Base-by-base conservation (phyloP, 2,888 invertebrate species). In the Chironomus riparius region DNA sequence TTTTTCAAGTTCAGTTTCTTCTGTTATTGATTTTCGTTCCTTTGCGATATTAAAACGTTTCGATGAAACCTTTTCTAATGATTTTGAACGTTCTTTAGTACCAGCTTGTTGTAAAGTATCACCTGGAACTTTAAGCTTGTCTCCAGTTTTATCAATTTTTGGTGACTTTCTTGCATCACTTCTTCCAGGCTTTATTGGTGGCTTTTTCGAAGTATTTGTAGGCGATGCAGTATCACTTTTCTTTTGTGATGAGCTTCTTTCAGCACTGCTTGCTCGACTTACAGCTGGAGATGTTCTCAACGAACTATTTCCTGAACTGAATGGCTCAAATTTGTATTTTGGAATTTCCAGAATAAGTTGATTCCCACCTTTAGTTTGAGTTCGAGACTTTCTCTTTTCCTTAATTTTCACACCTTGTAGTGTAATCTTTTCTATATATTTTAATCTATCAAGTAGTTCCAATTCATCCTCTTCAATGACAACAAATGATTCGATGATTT, bases 1-100 rank as follows among this genome's bases (percentile, higher is more conserved):
- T 70, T 88, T 88, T 81, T 91, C 90, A 0, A 89, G 88, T 79
- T 91, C 91, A 77, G 89, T 89, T 78, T 91, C 91, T 81, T 91
- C 91, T 90, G 90, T 0, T 90, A 91, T 80, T 89, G 90, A 4
- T 90, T 86, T 81, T 91, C 91, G 73, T 81, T 82, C 77, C 56
- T 5, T 81, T 79, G 22, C 38, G 77, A 83, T 80, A 38, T 38
- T 38, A 15, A 84, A 83, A 78, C 88, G 83, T 81, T 86, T 87
- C 1, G 88, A 81, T 80, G 89, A 88, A 83, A 89, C 85, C 82
- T 87, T 88, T 80, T 91, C 91, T 77, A 91, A 83, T 0, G 90
- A 90, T 79, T 88, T 89, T 0, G 90, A 90, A 78, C 90, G 89
- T 81, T 91, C 91, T 80, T 89, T 90, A 0, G 87, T 86, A 72